Base-by-base conservation (phyloP, 2,888 invertebrate genomes). In the Augochlorella aurata region DNA sequence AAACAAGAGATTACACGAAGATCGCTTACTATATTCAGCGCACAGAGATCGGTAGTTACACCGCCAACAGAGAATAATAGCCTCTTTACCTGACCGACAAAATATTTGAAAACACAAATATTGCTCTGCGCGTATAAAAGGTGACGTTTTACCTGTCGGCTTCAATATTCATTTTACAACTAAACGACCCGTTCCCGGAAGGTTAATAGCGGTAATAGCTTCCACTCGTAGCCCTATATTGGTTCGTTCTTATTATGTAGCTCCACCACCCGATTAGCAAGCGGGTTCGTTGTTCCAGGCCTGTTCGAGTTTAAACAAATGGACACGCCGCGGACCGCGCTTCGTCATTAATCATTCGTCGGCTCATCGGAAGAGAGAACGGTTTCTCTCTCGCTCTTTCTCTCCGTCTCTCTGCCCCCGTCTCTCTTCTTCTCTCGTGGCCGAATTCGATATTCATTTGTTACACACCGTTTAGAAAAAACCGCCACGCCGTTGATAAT, bases 271-370 rank as follows among this genome's bases (percentile, higher is more conserved):
- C 82, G 75, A 82, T 78, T 80, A 79, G 70, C 73, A 58, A 29
- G 61, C 18, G 18, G 80, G 67, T 77, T 70, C 74, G 79, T 72
- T 73, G 67, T 74, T 63, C 67, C 63, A 47, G 80, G 54, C 74
- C 77, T 67, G 71, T 70, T 81, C 83, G 77, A 76, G 69, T 81
- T 86, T 86, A 86, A 89, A 90, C 82, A 88, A 90, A 90, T 88
- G 85, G 76, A 82, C 71, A 38, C 61, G 61, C 50, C 81, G 83
- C 83, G 76, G 84, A 79, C 82, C 74, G 74, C 70, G 84, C 76
- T 75, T 81, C 90, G 88, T 90, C 91, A 91, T 91, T 91, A 91
- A 91, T 91, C 91, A 91, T 81, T 76, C 82, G 75, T 71, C 72
- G 68, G 78, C 82, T 76, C 82, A 74, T 71, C 72, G 68, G 78